A percentile compares a stretch with the other conserved stretches of the same genome.
Evolutionary conservation across 2,797 vertebrate genomes (phyloP).

Genomic region (Aulostomus chinensis): DNA sequence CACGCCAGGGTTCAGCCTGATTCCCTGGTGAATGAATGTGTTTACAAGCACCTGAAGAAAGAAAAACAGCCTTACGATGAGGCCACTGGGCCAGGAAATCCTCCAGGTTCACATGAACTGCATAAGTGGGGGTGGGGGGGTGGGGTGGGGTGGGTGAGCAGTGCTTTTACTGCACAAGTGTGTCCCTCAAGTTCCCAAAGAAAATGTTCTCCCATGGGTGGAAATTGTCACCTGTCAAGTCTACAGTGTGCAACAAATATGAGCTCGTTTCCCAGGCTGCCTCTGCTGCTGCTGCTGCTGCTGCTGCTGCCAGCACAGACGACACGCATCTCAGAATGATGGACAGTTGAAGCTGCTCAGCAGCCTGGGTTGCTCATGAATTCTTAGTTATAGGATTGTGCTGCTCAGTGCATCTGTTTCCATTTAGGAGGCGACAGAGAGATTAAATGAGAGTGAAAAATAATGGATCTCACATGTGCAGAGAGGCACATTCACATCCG

Average conservation of each 20-base stretch:
- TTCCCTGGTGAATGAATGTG: constrained; percentile 6
- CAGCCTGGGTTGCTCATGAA: constrained; percentile 33
- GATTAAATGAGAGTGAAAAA: constrained; percentile 55
- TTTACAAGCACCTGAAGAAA: constrained; percentile 34
- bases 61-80: constrained; percentile 54
- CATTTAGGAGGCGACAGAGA: constrained; percentile 53
- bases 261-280: background rate
- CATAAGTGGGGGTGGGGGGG: constrained; percentile 33
- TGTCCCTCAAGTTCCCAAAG: constrained; percentile 15
- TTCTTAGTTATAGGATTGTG: constrained; percentile 33
- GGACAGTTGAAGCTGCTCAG: constrained; percentile 25
- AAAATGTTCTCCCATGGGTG: constrained; percentile 30
- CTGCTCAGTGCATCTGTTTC: constrained; percentile 61
- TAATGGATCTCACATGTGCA: constrained; percentile 58
- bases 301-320: too few relatives aligned
- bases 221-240: constrained; percentile 25
- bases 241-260: constrained; percentile 3
- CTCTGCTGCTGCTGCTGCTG: too few relatives aligned
- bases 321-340: background rate
- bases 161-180: constrained; percentile 24
- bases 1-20: background rate
- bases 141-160: background rate
- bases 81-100: constrained; percentile 58
- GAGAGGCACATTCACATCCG: constrained; percentile 56
- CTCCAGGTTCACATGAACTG: constrained; percentile 43